A percentile compares a stretch with the other conserved stretches of the same genome.
Evolutionary conservation across 2,797 vertebrate species (phyloP).

Genomic region (Kryptolebias ocellatus): DNA sequence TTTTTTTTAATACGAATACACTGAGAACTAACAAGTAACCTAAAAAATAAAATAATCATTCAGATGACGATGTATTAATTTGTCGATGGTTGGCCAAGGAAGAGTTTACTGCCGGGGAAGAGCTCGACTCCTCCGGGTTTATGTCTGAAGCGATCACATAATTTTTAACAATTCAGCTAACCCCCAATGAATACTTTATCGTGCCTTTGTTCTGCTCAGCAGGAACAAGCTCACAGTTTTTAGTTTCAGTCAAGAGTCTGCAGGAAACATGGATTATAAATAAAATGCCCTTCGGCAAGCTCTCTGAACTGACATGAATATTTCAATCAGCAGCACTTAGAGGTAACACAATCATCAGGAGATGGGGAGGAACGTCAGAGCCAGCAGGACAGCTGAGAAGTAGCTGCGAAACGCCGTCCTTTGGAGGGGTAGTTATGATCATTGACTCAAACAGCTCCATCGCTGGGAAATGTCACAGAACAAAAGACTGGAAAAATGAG

Average conservation of each 20-base stretch:
- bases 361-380: slow-evolving; percentile 14
- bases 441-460: slow-evolving; percentile 15
- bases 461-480: not conserved
- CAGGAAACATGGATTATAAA: slow-evolving; percentile 64
- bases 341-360: slow-evolving; percentile 22
- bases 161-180: slow-evolving; percentile 44
- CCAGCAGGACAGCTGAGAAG: slow-evolving; percentile 27
- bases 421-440: slow-evolving; percentile 21
- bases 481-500: not conserved
- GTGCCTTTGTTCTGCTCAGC: slow-evolving; percentile 51
- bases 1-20: not conserved
- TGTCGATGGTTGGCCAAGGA: too few relatives aligned
- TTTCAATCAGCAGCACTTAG: slow-evolving; percentile 66
- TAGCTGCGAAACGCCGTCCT: slow-evolving; percentile 25
- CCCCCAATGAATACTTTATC: slow-evolving; percentile 55
- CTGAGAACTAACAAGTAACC: too few relatives aligned
- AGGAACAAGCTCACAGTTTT: slow-evolving; percentile 32
- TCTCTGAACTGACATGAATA: slow-evolving; percentile 63
- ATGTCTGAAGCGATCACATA: slow-evolving; percentile 25
- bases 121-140: slow-evolving; percentile 14
- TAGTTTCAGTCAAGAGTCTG: slow-evolving; percentile 39
- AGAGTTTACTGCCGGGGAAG: slow-evolving; percentile 4
- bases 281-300: slow-evolving; percentile 46
- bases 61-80: too few relatives aligned
- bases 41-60: too few relatives aligned